Conservation (phyloP, 2,113 vertebrate species). For the Nyctibius bracteatus region DNA sequence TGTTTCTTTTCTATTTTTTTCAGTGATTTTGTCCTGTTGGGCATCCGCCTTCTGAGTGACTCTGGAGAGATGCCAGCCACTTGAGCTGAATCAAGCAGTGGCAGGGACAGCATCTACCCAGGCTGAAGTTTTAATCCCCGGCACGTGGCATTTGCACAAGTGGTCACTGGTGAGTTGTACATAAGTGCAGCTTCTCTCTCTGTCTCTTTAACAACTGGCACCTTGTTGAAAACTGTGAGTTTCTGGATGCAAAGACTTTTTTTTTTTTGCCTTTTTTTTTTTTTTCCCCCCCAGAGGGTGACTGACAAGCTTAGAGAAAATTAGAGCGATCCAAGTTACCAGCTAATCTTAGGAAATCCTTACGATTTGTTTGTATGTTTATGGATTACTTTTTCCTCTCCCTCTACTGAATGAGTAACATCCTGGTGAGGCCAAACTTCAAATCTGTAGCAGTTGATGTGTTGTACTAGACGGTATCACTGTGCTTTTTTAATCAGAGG, state of each 20-base stretch:
- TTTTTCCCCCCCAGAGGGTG: neutral
- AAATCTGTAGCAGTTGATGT: neutral
- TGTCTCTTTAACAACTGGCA: neutral
- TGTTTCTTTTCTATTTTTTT: neutral
- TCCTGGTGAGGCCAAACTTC: neutral
- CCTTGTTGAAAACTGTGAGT: neutral
- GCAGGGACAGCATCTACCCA: neutral
- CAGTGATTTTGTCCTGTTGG: neutral
- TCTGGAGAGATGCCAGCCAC: neutral
- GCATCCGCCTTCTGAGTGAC: neutral
- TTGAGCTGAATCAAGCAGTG: neutral
- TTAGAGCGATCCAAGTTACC: neutral
- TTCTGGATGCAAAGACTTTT: neutral
- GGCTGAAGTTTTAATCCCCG: neutral
- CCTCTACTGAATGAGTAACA: neutral
- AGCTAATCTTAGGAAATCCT: constrained; percentile 5
- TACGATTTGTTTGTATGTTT: neutral
- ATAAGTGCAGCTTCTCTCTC: neutral
- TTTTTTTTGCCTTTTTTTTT: no score
- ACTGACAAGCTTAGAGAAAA: neutral
- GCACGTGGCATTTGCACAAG: neutral
- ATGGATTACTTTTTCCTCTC: neutral
- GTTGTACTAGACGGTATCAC: neutral
- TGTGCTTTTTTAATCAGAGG: neutral
- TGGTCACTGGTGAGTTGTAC: neutral